These are phyloP conservation scores for Oscheius sp. DNA, from an alignment of 2,888 invertebrate genomes.

Conservation along the genomic window DNA sequence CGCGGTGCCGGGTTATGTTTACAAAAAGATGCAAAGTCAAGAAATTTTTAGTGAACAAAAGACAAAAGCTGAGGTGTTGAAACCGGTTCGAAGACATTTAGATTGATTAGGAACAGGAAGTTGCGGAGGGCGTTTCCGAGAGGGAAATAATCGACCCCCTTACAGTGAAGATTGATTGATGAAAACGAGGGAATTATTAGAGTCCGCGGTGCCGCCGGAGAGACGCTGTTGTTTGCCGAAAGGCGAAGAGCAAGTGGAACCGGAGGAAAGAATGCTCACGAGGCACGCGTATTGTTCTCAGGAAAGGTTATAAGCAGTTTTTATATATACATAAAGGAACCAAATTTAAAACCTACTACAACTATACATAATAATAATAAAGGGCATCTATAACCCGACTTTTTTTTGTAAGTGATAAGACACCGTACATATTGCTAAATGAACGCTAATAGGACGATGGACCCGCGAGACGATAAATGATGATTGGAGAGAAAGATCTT, in stretches of 20 bases:
- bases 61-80: slow-evolving; percentile 6
- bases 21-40: slow-evolving; percentile 1
- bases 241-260: slow-evolving; percentile 23
- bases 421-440: not conserved
- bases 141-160: too few species aligned
- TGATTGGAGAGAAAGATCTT: slow-evolving; percentile 13
- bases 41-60: slow-evolving; percentile 16
- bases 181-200: slow-evolving; percentile 16
- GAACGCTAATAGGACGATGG: slow-evolving; percentile 1
- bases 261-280: slow-evolving; percentile 22
- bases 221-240: slow-evolving; percentile 22
- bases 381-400: slow-evolving; percentile 1
- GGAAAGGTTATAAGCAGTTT: not conserved
- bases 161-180: too few species aligned
- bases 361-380: too few species aligned
- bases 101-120: slow-evolving; percentile 31
- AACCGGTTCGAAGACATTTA: slow-evolving; percentile 27
- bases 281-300: not conserved
- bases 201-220: not conserved
- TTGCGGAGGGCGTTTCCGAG: not conserved
- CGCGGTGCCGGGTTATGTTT: not conserved
- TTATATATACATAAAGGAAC: not conserved
- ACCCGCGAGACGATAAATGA: slow-evolving; percentile 21
- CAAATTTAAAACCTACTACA: too few species aligned
- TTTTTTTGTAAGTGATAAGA: slow-evolving; percentile 5